phyloP scores from a whole-genome alignment of 2,113 vertebrate species.

The Myotis yumanensis region DNA sequence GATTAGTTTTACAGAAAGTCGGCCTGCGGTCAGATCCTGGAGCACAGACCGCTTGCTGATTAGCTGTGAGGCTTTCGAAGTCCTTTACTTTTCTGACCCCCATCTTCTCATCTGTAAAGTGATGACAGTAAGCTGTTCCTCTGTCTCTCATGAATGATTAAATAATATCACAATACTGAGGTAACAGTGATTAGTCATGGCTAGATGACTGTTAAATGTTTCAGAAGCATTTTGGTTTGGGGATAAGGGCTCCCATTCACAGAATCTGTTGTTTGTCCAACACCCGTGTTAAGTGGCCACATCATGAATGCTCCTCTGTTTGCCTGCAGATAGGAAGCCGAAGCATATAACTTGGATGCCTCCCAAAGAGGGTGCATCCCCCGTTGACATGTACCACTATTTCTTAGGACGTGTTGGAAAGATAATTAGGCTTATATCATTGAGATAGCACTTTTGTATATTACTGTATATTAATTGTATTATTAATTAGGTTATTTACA shows the following conservation, averaged over 20 bases:
- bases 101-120: background rate
- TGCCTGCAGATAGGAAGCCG: background rate
- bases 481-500: background rate
- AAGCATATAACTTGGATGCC: background rate
- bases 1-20: background rate
- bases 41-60: background rate
- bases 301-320: background rate
- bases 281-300: background rate
- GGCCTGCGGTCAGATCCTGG: background rate
- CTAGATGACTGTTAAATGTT: background rate
- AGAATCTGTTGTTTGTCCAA: background rate
- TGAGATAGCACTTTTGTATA: background rate
- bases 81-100: background rate
- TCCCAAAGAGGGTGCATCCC: background rate
- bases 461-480: background rate
- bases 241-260: background rate
- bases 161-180: background rate
- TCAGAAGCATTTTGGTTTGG: background rate
- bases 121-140: background rate
- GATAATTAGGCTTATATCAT: background rate
- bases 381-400: background rate
- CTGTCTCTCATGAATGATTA: background rate
- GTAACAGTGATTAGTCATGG: background rate
- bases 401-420: background rate
- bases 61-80: background rate